phyloP scores from a whole-genome alignment of 2,888 invertebrate genomes.

The Anagyrus pseudococci region DNA sequence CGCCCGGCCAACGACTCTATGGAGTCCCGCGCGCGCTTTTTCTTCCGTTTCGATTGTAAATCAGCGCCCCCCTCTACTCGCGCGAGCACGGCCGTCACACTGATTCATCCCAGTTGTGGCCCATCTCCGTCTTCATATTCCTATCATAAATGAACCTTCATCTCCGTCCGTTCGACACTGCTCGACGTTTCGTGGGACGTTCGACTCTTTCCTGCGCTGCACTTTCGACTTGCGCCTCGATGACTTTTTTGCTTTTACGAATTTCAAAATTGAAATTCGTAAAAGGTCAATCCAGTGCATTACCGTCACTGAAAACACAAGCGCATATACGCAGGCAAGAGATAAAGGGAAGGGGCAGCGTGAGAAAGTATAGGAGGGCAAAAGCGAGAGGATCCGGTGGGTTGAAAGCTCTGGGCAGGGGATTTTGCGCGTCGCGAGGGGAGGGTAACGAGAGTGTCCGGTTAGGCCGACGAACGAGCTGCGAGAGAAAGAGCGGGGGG shows the following conservation, averaged over 20 bases:
- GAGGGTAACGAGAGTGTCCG: background rate
- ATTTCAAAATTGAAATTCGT: too few species aligned
- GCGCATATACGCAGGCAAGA: too few species aligned
- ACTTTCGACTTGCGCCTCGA: too few species aligned
- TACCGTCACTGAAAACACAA: too few species aligned
- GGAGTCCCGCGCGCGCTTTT: constrained; percentile 6
- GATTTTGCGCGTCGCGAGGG: background rate
- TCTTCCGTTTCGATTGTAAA: constrained; percentile 36
- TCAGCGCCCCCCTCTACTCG: constrained; percentile 8
- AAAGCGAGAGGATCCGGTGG: too few species aligned
- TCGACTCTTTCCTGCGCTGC: background rate
- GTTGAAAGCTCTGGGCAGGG: too few species aligned
- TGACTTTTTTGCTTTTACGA: too few species aligned
- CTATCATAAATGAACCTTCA: constrained; percentile 32
- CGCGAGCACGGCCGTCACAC: constrained; percentile 1
- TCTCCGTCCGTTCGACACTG: constrained; percentile 11
- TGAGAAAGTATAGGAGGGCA: background rate
- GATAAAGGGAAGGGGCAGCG: background rate
- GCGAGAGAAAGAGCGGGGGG: too few species aligned
- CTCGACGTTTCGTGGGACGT: background rate
- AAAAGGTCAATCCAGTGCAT: too few species aligned
- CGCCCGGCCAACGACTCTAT: constrained; percentile 1
- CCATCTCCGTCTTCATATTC: constrained; percentile 13
- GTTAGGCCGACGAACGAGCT: constrained; percentile 10
- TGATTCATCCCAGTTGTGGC: constrained; percentile 27